Evolutionary conservation across 1,140 invertebrate species (phyloP).

Genomic region (Macrobrachium nipponense): DNA sequence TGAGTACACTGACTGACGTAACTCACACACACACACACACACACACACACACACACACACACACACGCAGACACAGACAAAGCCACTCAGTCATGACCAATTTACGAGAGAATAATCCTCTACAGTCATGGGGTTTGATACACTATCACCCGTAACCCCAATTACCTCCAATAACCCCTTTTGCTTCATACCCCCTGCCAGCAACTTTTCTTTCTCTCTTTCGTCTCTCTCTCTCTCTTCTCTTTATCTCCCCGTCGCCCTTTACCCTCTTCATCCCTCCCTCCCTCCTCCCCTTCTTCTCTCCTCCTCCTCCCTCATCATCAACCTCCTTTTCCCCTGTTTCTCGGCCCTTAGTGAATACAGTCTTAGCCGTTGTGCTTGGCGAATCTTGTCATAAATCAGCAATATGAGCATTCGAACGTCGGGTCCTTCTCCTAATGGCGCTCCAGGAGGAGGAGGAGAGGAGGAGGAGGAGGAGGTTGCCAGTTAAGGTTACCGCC

Average conservation of each 20-base stretch:
- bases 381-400: constrained; percentile 54
- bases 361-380: constrained; percentile 48
- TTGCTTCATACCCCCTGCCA: not conserved
- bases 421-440: constrained; percentile 28
- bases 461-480: not conserved
- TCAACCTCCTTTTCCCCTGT: constrained; percentile 5
- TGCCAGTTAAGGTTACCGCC: constrained; percentile 16
- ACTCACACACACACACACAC: too few species aligned
- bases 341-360: constrained; percentile 12
- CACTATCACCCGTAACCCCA: not conserved
- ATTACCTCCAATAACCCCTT: not conserved
- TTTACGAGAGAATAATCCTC: too few species aligned
- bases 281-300: not conserved
- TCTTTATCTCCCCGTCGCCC: not conserved
- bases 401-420: constrained; percentile 54
- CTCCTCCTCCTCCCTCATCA: not conserved
- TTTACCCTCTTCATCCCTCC: not conserved
- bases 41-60: too few species aligned
- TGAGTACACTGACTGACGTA: too few species aligned
- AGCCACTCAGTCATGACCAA: too few species aligned
- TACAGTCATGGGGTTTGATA: too few species aligned
- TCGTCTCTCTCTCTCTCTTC: not conserved
- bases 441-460: not conserved
- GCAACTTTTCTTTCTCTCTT: not conserved
- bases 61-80: too few species aligned